A percentile compares a stretch with the other conserved stretches of the same genome.
Evolutionary conservation across 2,113 vertebrate genomes (phyloP).

Genomic region (Felis chaus): DNA sequence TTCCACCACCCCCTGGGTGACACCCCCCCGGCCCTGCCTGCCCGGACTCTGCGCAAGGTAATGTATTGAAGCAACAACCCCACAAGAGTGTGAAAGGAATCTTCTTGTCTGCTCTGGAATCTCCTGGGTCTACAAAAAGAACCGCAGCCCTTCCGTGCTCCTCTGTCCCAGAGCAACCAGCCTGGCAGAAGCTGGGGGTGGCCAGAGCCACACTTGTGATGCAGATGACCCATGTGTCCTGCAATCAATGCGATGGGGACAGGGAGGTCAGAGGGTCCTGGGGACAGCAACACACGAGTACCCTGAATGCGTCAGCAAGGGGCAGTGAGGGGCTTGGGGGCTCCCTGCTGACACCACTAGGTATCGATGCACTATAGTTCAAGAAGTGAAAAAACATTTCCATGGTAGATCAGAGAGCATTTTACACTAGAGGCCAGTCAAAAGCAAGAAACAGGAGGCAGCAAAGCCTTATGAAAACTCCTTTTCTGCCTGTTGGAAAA

Average conservation of each 20-base stretch:
- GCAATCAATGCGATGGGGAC: background rate
- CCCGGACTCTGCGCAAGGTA: slow-evolving; percentile 95
- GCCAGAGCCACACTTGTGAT: background rate
- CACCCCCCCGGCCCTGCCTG: slow-evolving; percentile 92
- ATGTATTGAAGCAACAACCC: slow-evolving; percentile 40
- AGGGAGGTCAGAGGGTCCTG: slow-evolving; percentile 2
- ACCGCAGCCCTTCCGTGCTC: background rate
- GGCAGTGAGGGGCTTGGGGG: background rate
- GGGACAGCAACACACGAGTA: background rate
- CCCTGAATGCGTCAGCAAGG: too few species aligned
- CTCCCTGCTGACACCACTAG: background rate
- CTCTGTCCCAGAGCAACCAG: background rate
- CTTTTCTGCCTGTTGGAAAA: slow-evolving; percentile 25
- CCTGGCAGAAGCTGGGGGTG: background rate
- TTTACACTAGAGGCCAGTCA: background rate
- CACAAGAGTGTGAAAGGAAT: background rate
- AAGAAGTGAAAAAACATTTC: background rate
- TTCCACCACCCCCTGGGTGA: slow-evolving; percentile 95
- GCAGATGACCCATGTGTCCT: background rate
- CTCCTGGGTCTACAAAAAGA: background rate
- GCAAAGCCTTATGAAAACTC: slow-evolving; percentile 13
- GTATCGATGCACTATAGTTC: background rate
- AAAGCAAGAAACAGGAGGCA: background rate
- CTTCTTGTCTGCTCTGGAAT: background rate
- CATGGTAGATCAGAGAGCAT: background rate